Conservation (phyloP, 2,113 vertebrate species). For the Mirza zaza region DNA sequence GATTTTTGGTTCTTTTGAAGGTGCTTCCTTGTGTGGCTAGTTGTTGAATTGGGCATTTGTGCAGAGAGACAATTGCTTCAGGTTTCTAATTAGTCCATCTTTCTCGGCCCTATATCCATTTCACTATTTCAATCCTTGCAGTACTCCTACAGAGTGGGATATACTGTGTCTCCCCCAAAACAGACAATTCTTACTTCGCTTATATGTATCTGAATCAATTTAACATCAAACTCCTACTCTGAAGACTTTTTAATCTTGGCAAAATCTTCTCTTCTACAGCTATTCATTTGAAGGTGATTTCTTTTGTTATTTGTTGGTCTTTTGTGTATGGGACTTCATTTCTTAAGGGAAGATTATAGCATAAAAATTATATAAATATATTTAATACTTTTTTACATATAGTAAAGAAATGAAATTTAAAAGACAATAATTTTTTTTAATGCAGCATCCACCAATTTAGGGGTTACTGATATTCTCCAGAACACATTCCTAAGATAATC, state of each 20-base stretch:
- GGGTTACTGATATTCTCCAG: neutral
- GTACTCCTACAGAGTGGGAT: neutral
- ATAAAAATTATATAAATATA: slow-evolving; percentile 7
- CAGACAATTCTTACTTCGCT: neutral
- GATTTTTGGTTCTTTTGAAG: too few relatives aligned
- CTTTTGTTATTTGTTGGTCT: neutral
- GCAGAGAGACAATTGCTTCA: too few relatives aligned
- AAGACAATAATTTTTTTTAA: neutral
- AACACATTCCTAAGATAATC: neutral
- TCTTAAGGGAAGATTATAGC: neutral
- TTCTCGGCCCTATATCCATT: too few relatives aligned
- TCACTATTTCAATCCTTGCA: too few relatives aligned
- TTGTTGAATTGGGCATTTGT: too few relatives aligned
- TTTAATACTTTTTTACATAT: neutral
- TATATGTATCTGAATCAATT: neutral
- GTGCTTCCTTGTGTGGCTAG: too few relatives aligned
- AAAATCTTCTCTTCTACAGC: neutral
- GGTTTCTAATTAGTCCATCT: too few relatives aligned
- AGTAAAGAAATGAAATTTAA: neutral
- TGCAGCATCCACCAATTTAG: neutral
- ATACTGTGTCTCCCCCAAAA: neutral
- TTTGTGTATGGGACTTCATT: neutral
- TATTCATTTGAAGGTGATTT: neutral
- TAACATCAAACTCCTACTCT: neutral
- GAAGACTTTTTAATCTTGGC: neutral